Evolutionary conservation across 2,888 invertebrate species (phyloP).

Genomic region (Acleris emargana): DNA sequence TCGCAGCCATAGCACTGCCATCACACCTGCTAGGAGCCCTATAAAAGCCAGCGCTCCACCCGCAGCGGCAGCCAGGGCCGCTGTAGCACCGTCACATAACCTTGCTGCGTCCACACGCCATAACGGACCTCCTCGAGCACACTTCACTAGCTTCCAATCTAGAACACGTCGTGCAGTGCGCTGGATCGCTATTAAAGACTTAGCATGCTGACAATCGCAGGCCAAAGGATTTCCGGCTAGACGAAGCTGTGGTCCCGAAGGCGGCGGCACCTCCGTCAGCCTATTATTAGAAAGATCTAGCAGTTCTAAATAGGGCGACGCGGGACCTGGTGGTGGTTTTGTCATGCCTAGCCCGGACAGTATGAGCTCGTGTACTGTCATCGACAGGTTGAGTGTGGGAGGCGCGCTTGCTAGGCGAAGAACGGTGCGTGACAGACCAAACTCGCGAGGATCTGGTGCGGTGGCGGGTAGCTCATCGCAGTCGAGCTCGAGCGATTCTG

Average conservation of each 20-base stretch:
- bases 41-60: slow-evolving; percentile 40
- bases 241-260: slow-evolving; percentile 28
- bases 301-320: slow-evolving; percentile 40
- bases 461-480: slow-evolving; percentile 15
- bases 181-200: slow-evolving; percentile 33
- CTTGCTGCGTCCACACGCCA: slow-evolving; percentile 31
- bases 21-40: slow-evolving; percentile 21
- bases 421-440: slow-evolving; percentile 28
- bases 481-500: slow-evolving; percentile 17
- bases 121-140: slow-evolving; percentile 38
- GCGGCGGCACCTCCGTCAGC: slow-evolving; percentile 36
- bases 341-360: slow-evolving; percentile 37
- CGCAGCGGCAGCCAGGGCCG: slow-evolving; percentile 22
- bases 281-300: slow-evolving; percentile 43
- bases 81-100: slow-evolving; percentile 44
- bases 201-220: slow-evolving; percentile 43
- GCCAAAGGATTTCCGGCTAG: slow-evolving; percentile 44
- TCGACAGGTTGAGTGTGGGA: slow-evolving; percentile 6
- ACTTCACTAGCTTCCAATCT: slow-evolving; percentile 39
- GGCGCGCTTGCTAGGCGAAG: slow-evolving; percentile 21
- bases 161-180: slow-evolving; percentile 1
- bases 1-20: slow-evolving; percentile 18
- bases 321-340: slow-evolving; percentile 23
- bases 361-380: slow-evolving; percentile 26
- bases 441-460: slow-evolving; percentile 6